These are phyloP conservation scores for Aphaenogaster ashmeadi DNA, from an alignment of 1,140 invertebrate species.

Conservation along the genomic window DNA sequence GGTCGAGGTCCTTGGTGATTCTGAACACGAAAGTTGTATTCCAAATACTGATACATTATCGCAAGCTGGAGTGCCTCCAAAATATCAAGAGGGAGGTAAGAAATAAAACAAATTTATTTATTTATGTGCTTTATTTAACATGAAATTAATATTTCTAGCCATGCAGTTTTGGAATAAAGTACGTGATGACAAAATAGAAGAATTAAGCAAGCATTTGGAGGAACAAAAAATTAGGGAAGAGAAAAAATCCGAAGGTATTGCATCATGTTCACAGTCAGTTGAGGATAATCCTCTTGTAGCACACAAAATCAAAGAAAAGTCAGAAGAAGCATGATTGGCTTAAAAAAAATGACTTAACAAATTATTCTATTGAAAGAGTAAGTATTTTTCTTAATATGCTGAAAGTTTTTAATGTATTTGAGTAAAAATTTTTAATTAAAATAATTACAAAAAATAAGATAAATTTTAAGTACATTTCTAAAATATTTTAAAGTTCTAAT, in stretches of 20 bases:
- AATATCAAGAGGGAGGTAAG: slow-evolving; percentile 81
- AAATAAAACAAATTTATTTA: neutral
- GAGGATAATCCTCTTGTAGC: slow-evolving; percentile 80
- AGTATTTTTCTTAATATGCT: neutral
- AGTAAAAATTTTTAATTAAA: neutral
- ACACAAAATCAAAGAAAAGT: slow-evolving; percentile 72
- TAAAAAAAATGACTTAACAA: neutral
- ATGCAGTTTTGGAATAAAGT: slow-evolving; percentile 79
- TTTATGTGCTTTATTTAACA: neutral
- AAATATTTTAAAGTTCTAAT: slow-evolving; percentile 10
- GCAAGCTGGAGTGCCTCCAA: slow-evolving; percentile 80
- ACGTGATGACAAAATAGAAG: slow-evolving; percentile 76
- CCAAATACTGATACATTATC: slow-evolving; percentile 80
- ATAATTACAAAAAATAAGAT: neutral
- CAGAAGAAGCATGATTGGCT: neutral
- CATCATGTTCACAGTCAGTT: slow-evolving; percentile 79
- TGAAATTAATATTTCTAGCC: slow-evolving; percentile 71
- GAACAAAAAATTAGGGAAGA: slow-evolving; percentile 80
- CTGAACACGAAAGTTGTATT: slow-evolving; percentile 72
- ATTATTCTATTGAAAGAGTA: slow-evolving; percentile 6
- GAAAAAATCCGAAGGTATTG: slow-evolving; percentile 79
- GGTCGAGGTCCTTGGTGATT: slow-evolving; percentile 81
- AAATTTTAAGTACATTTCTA: slow-evolving; percentile 1
- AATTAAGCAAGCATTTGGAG: slow-evolving; percentile 78
- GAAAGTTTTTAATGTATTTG: neutral